phyloP scores from a whole-genome alignment of 1,140 invertebrate species.

The Diorhabda carinulata region DNA sequence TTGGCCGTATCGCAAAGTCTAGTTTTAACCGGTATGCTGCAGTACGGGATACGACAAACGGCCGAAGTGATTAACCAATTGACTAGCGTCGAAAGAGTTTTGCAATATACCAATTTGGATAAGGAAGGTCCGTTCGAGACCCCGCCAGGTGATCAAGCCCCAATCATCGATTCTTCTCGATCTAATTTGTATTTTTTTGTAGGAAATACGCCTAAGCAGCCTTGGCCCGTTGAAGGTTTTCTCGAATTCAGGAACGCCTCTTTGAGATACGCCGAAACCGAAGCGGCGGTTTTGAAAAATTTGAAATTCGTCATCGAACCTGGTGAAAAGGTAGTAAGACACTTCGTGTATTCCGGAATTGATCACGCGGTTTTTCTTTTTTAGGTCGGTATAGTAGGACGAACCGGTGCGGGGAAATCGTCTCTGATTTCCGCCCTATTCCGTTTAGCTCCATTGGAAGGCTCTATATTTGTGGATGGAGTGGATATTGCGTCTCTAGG shows the following conservation, averaged over 20 bases:
- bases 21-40: slow-evolving; percentile 78
- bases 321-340: slow-evolving; percentile 59
- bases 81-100: slow-evolving; percentile 74
- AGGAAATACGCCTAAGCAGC: neutral
- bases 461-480: slow-evolving; percentile 67
- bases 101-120: slow-evolving; percentile 68
- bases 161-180: too few species aligned
- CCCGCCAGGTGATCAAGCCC: slow-evolving; percentile 44
- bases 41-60: slow-evolving; percentile 76
- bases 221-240: slow-evolving; percentile 35
- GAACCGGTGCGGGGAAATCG: slow-evolving; percentile 80
- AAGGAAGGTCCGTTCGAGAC: slow-evolving; percentile 51
- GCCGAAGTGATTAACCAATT: slow-evolving; percentile 80
- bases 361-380: neutral
- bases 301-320: slow-evolving; percentile 59
- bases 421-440: slow-evolving; percentile 72
- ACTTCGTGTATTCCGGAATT: neutral
- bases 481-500: slow-evolving; percentile 60
- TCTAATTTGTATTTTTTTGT: neutral
- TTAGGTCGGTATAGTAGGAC: slow-evolving; percentile 61
- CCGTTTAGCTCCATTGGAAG: slow-evolving; percentile 59
- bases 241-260: slow-evolving; percentile 63
- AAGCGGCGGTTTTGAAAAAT: slow-evolving; percentile 64
- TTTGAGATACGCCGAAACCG: slow-evolving; percentile 60
- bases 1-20: slow-evolving; percentile 77